Evolutionary conservation across 1,140 invertebrate species (phyloP).

Genomic region (Plodia interpunctella): DNA sequence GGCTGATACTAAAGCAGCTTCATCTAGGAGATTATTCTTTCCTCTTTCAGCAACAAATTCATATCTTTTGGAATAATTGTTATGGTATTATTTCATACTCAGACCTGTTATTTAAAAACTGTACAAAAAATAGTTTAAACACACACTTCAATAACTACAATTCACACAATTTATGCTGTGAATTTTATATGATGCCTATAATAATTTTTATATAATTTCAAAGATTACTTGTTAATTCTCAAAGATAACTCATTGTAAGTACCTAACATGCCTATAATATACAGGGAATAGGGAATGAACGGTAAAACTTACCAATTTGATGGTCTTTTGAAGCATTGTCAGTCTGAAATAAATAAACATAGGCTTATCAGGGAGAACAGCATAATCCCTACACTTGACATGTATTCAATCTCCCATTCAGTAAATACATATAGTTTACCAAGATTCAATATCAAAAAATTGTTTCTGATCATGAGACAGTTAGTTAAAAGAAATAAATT

Average conservation of each 20-base stretch:
- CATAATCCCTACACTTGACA: background rate
- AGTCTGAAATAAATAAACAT: conserved; percentile 60
- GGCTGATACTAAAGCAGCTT: background rate
- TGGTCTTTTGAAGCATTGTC: conserved; percentile 52
- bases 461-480: background rate
- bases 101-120: too few species aligned
- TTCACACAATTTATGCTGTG: too few species aligned
- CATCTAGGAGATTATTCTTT: background rate
- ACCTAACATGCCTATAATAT: too few species aligned
- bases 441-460: conserved; percentile 12
- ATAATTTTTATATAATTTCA: too few species aligned
- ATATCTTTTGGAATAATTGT: background rate
- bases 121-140: too few species aligned
- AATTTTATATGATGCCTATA: too few species aligned
- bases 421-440: conserved; percentile 9
- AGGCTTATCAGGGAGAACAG: conserved; percentile 2
- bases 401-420: background rate
- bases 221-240: too few species aligned
- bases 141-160: too few species aligned
- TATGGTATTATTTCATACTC: background rate
- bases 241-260: too few species aligned
- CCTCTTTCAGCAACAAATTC: background rate
- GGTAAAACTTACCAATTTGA: conserved; percentile 64
- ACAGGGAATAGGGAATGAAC: too few species aligned
- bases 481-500: conserved; percentile 12